Evolutionary conservation across 2,888 invertebrate species (phyloP).

Genomic region (Deilephila porcellus): DNA sequence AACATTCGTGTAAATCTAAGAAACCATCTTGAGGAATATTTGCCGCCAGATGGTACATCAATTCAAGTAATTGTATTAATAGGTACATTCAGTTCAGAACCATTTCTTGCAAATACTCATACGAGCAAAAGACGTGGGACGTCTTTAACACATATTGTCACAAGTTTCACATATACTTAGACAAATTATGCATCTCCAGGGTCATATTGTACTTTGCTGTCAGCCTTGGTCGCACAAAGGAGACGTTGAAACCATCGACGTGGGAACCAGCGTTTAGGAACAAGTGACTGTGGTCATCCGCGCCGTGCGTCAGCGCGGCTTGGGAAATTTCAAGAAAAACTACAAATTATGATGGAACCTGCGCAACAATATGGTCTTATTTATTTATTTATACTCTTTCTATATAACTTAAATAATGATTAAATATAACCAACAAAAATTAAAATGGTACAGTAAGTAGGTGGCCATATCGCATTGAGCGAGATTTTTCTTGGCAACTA

Average conservation of each 20-base stretch:
- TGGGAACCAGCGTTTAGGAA: slow-evolving; percentile 40
- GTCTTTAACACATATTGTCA: not conserved
- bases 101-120: not conserved
- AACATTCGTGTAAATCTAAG: too few species aligned
- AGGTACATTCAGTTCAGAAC: not conserved
- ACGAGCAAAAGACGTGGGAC: not conserved
- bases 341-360: not conserved
- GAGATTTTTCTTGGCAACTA: too few species aligned
- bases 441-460: too few species aligned
- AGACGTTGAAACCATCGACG: slow-evolving; percentile 38
- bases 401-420: too few species aligned
- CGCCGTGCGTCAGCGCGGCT: not conserved
- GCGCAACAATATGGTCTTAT: too few species aligned
- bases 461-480: too few species aligned
- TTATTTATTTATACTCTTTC: too few species aligned
- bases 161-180: not conserved
- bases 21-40: too few species aligned
- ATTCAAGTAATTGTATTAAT: not conserved
- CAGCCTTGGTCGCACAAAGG: slow-evolving; percentile 41
- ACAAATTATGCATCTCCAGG: slow-evolving; percentile 31
- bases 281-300: slow-evolving; percentile 21
- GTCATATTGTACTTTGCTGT: slow-evolving; percentile 29
- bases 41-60: not conserved
- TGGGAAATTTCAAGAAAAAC: not conserved
- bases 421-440: too few species aligned